phyloP scores from a whole-genome alignment of 2,113 vertebrate genomes.

The Callocephalon fimbriatum region DNA sequence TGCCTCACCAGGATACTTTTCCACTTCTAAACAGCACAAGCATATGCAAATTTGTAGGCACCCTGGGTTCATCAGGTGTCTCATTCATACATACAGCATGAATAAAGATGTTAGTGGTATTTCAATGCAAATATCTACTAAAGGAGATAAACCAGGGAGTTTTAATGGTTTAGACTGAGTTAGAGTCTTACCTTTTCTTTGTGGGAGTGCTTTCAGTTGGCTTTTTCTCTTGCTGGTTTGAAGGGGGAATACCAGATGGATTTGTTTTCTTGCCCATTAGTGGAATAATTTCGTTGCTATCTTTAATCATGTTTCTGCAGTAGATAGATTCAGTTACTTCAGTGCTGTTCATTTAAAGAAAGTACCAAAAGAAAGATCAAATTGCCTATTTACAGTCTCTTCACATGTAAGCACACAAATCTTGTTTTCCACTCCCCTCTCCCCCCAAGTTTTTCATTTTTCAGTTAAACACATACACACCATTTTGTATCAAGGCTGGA shows the following conservation, averaged over 20 bases:
- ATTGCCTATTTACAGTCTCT: not conserved
- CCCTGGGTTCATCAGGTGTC: not conserved
- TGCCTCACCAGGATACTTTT: not conserved
- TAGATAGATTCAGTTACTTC: not conserved
- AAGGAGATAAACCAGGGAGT: not conserved
- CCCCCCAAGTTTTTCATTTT: not conserved
- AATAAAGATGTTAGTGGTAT: not conserved
- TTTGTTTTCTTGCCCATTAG: slow-evolving; percentile 72
- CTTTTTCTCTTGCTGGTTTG: slow-evolving; percentile 65
- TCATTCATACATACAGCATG: not conserved
- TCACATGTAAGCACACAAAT: not conserved
- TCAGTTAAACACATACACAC: not conserved
- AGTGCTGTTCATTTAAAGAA: not conserved
- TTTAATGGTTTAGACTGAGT: not conserved
- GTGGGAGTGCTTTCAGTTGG: slow-evolving; percentile 45
- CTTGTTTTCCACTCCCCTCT: not conserved
- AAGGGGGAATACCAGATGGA: slow-evolving; percentile 19
- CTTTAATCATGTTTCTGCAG: slow-evolving; percentile 69
- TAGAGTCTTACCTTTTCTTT: slow-evolving; percentile 69
- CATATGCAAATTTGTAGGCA: not conserved
- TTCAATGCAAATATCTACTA: not conserved
- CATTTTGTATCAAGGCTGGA: not conserved
- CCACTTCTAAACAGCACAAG: not conserved
- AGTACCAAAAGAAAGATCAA: not conserved
- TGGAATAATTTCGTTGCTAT: slow-evolving; percentile 59